phyloP scores from a whole-genome alignment of 1,140 invertebrate genomes.

The Calliopsis andreniformis region DNA sequence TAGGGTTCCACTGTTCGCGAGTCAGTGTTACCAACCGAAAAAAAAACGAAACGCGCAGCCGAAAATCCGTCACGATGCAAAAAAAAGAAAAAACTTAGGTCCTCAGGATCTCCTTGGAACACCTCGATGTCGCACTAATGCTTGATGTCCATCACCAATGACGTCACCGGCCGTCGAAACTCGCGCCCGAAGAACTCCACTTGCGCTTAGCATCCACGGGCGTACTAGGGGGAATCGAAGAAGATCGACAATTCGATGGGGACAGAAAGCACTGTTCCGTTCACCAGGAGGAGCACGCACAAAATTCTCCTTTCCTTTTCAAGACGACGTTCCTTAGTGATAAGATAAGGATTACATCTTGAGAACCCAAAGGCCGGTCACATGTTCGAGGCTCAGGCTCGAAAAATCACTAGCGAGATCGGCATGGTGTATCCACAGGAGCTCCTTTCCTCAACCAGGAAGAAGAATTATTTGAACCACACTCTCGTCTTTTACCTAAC shows the following conservation, averaged over 20 bases:
- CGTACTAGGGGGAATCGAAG: neutral
- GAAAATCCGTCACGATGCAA: neutral
- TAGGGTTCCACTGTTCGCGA: constrained; percentile 15
- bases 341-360: constrained; percentile 40
- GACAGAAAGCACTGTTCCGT: constrained; percentile 7
- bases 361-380: constrained; percentile 15
- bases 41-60: neutral
- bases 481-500: constrained; percentile 39
- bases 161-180: constrained; percentile 30
- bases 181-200: constrained; percentile 18
- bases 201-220: neutral
- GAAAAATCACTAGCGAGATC: constrained; percentile 36
- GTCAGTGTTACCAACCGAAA: neutral
- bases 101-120: neutral
- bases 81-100: neutral
- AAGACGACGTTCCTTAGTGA: constrained; percentile 22
- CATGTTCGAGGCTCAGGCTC: constrained; percentile 16
- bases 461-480: constrained; percentile 14
- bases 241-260: neutral
- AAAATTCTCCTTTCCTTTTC: neutral
- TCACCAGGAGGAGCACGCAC: constrained; percentile 27
- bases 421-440: constrained; percentile 14
- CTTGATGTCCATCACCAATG: constrained; percentile 29
- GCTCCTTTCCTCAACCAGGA: neutral
- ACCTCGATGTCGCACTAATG: constrained; percentile 33